Evolutionary conservation across 2,113 vertebrate genomes (phyloP), one percentile per base, ranked within the genome.

Genomic region (Tachuris rubrigastra): DNA sequence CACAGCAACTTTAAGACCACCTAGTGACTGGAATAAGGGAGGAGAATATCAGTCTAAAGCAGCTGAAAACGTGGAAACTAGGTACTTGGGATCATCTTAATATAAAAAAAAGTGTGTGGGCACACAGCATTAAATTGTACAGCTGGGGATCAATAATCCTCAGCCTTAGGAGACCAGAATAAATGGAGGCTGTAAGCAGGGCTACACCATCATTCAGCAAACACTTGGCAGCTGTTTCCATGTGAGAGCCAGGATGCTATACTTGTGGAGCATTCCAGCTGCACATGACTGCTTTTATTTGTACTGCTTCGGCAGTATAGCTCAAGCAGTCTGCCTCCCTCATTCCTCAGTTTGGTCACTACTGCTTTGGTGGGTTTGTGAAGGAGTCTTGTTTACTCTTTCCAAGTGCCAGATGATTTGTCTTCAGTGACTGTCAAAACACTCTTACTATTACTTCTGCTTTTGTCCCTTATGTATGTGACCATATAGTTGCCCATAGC

Each of bases 201-300:
- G 33, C 55, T 78, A 27, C 8, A 10, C 47, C 35, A 52, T 47
- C 69, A 42, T 60, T 75, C 60, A 85, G 68, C 30, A 91, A 65
- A 52, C 16, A 9, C 44, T 87, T 87, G 93, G 83, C 86, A 93
- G 14, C 47, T 47, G 27, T 77, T 92, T 74, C 86, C 47, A 63
- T 24, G 19, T 0, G 6, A 66, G 52, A 93, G 47, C 55, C 39
- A 74, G 52, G 68, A 65, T 78, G 27, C 0, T 12, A 41, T 66
- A 39, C 19, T 44, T 3, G 4, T 53, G 56, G 87, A 82, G 27
- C 0, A 10, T 69, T 87, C 41, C 74, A 85, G 69, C 52, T 85
- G 74, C 90, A 91, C 77, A 28, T 67, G 77, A 65, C 71, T 85
- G 87, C 44, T 75, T 89, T 82, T 85, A 56, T 94, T 91, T n/a